Base-by-base conservation (phyloP, 2,888 invertebrate genomes). In the Drosophila meridiana region DNA sequence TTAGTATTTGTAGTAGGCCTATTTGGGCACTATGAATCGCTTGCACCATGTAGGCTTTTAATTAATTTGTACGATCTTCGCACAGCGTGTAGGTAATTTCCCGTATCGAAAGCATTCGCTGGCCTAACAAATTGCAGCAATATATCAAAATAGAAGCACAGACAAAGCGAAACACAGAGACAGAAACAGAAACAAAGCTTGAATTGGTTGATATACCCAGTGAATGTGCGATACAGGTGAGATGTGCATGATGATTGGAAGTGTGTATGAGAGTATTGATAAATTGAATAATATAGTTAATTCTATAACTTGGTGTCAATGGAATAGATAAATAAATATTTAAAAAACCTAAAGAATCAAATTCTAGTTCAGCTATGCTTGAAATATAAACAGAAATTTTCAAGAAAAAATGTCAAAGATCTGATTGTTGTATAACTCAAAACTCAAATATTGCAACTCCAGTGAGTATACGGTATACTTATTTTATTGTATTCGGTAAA, bases 41-140 rank as follows among this genome's bases (percentile, higher is more conserved):
- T 73, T 55, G 59, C 50, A 48, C 34, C 83, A 59, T 80, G 89
- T 75, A 80, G 78, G 64, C 78, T 72, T 72, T 89, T 89, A 85
- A 85, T 85, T 85, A 85, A 85, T 85, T 85, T 85, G 90, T 85
- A 83, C 81, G 87, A 86, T 83, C 81, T 66, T 64, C 72, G 67
- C 90, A 73, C 85, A 85, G 85, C 90, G 69, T 85, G 85, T 80
- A 76, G 81, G 72, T 83, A 83, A 86, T 88, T 83, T 88, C 81
- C 85, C 85, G 90, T 80, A 85, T 89, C 85, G 86, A 87, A 73
- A 76, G 77, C 74, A 68, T 76, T 78, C 77, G 57, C 69, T 56
- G 52, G 60, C 52, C 85, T 72, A 83, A 85, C 88, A 85, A 85
- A 85, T 85, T 86, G 88, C 87, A 47, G 81, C 73, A 60, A 89